Conservation (phyloP, 2,888 invertebrate genomes). For the Pseudococcus longispinus region DNA sequence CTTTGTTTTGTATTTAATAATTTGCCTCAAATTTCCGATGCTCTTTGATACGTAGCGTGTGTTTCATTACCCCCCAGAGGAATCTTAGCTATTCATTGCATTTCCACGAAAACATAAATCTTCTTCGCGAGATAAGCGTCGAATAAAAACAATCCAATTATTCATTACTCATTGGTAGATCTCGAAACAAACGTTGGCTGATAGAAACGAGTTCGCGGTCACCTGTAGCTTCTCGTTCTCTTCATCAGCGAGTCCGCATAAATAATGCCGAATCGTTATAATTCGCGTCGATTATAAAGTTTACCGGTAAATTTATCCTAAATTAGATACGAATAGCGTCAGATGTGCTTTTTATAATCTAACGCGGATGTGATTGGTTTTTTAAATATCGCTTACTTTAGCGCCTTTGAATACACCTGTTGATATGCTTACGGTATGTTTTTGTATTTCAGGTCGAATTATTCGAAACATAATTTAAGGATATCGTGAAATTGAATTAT, state of each 20-base stretch:
- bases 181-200: neutral
- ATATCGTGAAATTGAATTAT: neutral
- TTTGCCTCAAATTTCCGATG: neutral
- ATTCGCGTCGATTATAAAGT: neutral
- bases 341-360: neutral
- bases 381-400: neutral
- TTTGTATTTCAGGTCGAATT: conserved; percentile 20
- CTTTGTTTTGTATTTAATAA: neutral
- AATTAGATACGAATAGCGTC: neutral
- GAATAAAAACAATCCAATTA: neutral
- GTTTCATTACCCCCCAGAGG: neutral
- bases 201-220: neutral
- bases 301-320: neutral
- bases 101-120: neutral
- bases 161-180: neutral
- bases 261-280: neutral
- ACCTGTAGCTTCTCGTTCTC: conserved; percentile 18
- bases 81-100: neutral
- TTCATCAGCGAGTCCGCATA: neutral
- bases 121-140: neutral
- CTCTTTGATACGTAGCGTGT: neutral
- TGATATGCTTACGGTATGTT: neutral
- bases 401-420: conserved; percentile 42
- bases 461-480: neutral
- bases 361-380: neutral